Conservation (phyloP, 2,888 invertebrate genomes). For the Deilephila elpenor region DNA sequence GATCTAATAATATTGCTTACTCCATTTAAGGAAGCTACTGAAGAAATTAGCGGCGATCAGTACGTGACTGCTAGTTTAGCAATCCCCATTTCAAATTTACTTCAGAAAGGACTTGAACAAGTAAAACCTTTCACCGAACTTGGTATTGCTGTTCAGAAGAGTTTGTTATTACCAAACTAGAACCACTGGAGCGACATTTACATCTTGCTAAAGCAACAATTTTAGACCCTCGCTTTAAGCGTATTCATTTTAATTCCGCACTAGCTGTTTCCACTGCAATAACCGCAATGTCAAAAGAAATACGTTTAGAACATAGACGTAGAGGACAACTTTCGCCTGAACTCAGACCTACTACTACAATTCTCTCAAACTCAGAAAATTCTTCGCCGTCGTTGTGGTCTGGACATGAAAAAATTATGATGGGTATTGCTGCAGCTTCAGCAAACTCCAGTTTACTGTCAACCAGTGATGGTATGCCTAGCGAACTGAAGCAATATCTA, state of each 20-base stretch:
- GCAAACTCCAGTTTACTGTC: background rate
- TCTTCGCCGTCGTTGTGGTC: conserved; percentile 36
- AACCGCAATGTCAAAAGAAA: conserved; percentile 33
- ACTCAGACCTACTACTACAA: conserved; percentile 33
- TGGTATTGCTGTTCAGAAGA: too few relatives aligned
- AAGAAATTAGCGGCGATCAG: too few relatives aligned
- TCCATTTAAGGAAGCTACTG: too few relatives aligned
- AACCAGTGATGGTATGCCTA: too few relatives aligned
- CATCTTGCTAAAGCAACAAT: conserved; percentile 42
- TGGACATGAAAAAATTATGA: conserved; percentile 43
- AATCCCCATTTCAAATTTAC: too few relatives aligned
- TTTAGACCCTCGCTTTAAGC: conserved; percentile 29
- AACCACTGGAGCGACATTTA: conserved; percentile 35
- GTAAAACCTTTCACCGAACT: too few relatives aligned
- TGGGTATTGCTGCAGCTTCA: conserved; percentile 32
- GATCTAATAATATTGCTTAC: too few relatives aligned
- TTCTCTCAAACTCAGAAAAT: conserved; percentile 36
- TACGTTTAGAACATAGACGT: conserved; percentile 30
- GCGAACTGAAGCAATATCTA: background rate
- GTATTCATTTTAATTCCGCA: conserved; percentile 27
- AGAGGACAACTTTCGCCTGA: conserved; percentile 28
- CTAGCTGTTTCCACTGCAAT: conserved; percentile 35
- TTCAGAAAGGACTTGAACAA: too few relatives aligned
- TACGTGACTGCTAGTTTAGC: too few relatives aligned
- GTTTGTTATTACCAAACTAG: conserved; percentile 33